Percentiles rank a stretch among this genome's conserved stretches.
These are phyloP conservation scores for Asbolus verrucosus DNA, from an alignment of 1,140 invertebrate genomes.

Conservation along the genomic window DNA sequence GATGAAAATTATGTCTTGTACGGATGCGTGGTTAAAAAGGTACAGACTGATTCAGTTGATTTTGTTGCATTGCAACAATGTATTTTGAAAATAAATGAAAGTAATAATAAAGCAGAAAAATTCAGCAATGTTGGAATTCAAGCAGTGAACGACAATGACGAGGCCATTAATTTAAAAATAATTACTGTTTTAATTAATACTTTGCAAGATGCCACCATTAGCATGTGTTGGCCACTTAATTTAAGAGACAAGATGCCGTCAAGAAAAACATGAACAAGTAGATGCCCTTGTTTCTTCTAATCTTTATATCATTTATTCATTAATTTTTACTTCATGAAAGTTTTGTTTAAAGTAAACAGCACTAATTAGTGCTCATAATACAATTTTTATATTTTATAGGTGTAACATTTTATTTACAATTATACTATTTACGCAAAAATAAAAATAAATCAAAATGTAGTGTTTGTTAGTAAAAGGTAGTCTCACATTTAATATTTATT, in stretches of 20 bases:
- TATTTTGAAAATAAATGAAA: constrained; percentile 48
- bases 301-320: too few relatives aligned
- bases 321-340: too few relatives aligned
- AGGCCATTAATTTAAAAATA: constrained; percentile 10
- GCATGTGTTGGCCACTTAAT: not conserved
- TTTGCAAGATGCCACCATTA: constrained; percentile 6
- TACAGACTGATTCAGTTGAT: constrained; percentile 17
- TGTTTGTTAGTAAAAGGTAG: too few relatives aligned
- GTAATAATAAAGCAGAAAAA: constrained; percentile 7
- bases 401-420: too few relatives aligned
- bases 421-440: too few relatives aligned
- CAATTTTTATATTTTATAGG: too few relatives aligned
- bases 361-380: too few relatives aligned
- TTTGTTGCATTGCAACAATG: constrained; percentile 51
- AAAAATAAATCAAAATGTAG: too few relatives aligned
- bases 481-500: too few relatives aligned
- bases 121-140: not conserved
- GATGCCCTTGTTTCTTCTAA: too few relatives aligned
- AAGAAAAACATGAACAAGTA: not conserved
- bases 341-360: too few relatives aligned
- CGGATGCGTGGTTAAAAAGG: constrained; percentile 6
- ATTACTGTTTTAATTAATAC: not conserved
- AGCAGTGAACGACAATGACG: not conserved
- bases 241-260: not conserved
- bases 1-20: constrained; percentile 4